Conservation (phyloP, 2,113 vertebrate species). For the Ginglymostoma cirratum region DNA sequence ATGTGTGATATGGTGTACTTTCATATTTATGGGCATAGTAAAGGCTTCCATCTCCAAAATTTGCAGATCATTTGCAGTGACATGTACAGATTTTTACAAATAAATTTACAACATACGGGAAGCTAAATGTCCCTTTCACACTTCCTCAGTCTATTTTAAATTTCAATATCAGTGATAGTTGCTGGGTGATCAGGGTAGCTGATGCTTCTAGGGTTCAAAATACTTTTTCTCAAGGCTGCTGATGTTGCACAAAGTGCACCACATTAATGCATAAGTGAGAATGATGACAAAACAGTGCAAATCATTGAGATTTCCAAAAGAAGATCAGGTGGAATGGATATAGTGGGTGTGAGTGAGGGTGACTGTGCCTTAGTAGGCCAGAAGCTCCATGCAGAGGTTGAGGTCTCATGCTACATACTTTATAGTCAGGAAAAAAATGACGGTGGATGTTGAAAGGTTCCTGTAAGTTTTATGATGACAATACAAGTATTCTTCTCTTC, state of each 20-base stretch:
- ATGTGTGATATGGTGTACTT: not conserved
- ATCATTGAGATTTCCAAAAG: not conserved
- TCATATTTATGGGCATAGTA: not conserved
- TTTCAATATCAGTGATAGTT: not conserved
- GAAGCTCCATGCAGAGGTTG: not conserved
- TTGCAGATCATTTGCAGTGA: not conserved
- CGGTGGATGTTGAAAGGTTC: not conserved
- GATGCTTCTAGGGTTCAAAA: not conserved
- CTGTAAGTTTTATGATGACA: not conserved
- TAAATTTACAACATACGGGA: not conserved
- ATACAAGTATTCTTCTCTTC: not conserved
- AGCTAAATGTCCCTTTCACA: not conserved
- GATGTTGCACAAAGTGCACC: not conserved
- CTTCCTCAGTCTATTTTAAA: not conserved
- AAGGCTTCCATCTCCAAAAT: not conserved
- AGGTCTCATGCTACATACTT: not conserved
- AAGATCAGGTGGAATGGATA: not conserved
- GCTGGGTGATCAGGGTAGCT: too few species aligned
- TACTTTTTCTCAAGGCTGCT: not conserved
- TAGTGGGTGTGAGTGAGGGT: too few species aligned
- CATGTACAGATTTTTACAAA: not conserved
- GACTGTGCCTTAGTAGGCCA: not conserved
- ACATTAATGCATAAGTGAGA: not conserved
- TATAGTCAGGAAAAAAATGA: not conserved
- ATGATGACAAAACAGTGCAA: not conserved